These are phyloP conservation scores for Thysanoteuthis rhombus DNA, from an alignment of 2,888 invertebrate species.

Conservation along the genomic window DNA sequence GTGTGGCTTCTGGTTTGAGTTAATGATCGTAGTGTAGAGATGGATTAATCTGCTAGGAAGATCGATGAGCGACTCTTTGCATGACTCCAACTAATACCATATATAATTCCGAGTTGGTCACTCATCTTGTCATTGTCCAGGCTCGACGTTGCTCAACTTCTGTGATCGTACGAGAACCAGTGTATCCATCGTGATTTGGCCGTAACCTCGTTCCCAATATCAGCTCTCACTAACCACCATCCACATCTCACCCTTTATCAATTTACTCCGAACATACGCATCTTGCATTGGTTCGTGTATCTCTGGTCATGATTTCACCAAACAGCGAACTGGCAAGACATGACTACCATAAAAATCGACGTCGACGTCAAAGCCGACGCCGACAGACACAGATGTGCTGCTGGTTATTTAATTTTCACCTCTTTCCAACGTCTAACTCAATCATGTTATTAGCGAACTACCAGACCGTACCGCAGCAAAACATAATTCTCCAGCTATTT, in stretches of 20 bases:
- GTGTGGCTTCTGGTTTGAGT: too few relatives aligned
- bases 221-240: not conserved
- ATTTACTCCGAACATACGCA: not conserved
- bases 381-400: not conserved
- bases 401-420: not conserved
- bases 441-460: not conserved
- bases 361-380: not conserved
- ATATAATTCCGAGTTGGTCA: too few relatives aligned
- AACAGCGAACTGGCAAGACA: not conserved
- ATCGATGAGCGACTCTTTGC: too few relatives aligned
- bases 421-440: not conserved
- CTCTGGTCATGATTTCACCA: not conserved
- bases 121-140: too few relatives aligned
- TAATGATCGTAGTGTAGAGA: too few relatives aligned
- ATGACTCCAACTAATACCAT: too few relatives aligned
- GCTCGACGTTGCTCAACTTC: too few relatives aligned
- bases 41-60: too few relatives aligned
- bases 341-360: not conserved
- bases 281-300: not conserved
- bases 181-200: too few relatives aligned
- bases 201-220: too few relatives aligned
- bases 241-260: not conserved
- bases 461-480: not conserved
- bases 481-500: not conserved
- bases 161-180: too few relatives aligned